phyloP scores from a whole-genome alignment of 1,140 invertebrate genomes.

The Lutraria rhynchaena region DNA sequence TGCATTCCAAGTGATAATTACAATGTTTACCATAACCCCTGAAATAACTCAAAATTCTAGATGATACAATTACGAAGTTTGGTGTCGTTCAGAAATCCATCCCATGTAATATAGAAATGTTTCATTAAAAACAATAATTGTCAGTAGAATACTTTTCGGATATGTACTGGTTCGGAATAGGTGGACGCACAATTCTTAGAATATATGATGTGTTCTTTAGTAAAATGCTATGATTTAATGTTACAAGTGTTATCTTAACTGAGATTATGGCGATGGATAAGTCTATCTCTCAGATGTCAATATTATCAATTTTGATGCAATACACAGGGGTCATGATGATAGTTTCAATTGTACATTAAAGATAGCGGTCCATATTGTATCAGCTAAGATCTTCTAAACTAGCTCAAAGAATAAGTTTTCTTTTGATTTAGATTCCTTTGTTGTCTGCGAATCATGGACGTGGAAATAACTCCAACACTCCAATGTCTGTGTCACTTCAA shows the following conservation, averaged over 20 bases:
- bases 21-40: neutral
- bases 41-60: neutral
- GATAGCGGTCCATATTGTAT: neutral
- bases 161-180: no score
- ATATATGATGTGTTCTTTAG: no score
- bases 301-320: neutral
- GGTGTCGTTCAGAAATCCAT: neutral
- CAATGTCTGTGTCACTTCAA: neutral
- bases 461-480: neutral
- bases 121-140: neutral
- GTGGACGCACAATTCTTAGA: no score
- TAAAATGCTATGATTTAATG: no score
- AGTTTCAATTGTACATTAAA: neutral
- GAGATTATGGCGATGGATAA: neutral
- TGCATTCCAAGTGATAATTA: neutral
- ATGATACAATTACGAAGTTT: neutral
- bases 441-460: neutral
- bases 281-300: neutral
- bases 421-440: constrained; percentile 5
- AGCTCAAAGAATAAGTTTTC: neutral
- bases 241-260: no score
- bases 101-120: neutral
- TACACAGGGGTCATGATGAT: neutral
- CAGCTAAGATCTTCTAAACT: neutral
- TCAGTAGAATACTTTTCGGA: no score